Conservation (phyloP, 2,797 vertebrate genomes). For the Sciurus carolinensis region DNA sequence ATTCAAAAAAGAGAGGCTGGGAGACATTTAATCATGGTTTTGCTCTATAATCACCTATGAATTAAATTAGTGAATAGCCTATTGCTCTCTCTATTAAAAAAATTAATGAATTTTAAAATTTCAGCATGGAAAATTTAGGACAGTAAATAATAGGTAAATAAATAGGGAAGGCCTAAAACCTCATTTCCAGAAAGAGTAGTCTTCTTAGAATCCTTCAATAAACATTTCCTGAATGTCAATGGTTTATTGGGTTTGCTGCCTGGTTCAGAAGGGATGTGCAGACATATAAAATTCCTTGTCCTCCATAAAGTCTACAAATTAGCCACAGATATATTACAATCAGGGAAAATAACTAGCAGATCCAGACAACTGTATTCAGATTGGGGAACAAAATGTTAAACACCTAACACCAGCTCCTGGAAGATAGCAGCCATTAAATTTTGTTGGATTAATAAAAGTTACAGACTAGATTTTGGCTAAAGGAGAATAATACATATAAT, state of each 20-base stretch:
- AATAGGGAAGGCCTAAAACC: neutral
- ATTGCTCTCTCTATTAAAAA: neutral
- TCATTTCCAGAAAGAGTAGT: neutral
- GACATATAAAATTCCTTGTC: neutral
- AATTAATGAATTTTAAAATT: conserved; percentile 29
- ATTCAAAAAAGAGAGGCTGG: neutral
- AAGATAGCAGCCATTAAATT: neutral
- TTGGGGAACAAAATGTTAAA: neutral
- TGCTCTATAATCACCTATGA: conserved; percentile 29
- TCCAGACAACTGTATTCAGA: neutral
- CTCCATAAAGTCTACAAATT: conserved; percentile 14
- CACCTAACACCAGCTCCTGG: neutral
- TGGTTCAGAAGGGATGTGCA: neutral
- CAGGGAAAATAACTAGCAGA: neutral
- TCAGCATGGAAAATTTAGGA: neutral
- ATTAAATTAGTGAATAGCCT: neutral
- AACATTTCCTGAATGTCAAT: neutral
- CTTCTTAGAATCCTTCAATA: conserved; percentile 11
- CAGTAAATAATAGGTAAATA: neutral
- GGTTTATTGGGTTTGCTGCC: neutral
- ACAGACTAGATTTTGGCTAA: conserved; percentile 32
- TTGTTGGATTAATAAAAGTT: neutral
- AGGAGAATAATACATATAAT: conserved; percentile 3
- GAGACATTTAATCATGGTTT: neutral
- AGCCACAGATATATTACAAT: neutral